These are phyloP conservation scores for Agelas oroides DNA, from an alignment of 37 sponge, comb jelly and placozoan genomes.

Conservation along the genomic window DNA sequence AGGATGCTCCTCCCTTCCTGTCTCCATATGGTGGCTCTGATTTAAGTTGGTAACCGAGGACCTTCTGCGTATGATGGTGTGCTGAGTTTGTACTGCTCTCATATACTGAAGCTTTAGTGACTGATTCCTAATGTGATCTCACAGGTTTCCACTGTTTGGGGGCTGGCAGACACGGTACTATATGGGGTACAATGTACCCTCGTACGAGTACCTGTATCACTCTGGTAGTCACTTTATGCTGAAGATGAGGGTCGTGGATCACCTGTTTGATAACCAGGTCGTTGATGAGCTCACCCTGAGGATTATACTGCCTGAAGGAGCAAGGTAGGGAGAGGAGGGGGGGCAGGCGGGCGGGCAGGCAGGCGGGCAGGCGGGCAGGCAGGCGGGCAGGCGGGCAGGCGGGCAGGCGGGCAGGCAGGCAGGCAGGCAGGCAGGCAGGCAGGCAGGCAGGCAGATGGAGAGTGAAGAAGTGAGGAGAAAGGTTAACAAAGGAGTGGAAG, in stretches of 20 bases:
- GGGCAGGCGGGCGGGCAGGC: not conserved
- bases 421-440: too few species aligned
- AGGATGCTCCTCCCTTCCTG: too few species aligned
- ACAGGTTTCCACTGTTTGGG: constrained; percentile 95
- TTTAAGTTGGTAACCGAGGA: too few species aligned
- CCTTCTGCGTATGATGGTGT: too few species aligned
- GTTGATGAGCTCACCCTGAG: constrained; percentile 65
- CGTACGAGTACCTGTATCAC: constrained; percentile 89
- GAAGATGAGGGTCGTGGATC: constrained; percentile 91
- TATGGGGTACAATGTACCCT: constrained; percentile 95
- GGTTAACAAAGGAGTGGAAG: too few species aligned
- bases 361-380: not conserved
- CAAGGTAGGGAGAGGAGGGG: constrained; percentile 65
- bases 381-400: not conserved
- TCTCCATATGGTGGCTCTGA: too few species aligned
- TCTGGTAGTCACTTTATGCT: constrained; percentile 74
- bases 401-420: too few species aligned
- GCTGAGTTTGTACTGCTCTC: not conserved
- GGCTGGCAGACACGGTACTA: constrained; percentile 97
- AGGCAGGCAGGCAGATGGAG: too few species aligned
- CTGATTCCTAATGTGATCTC: not conserved
- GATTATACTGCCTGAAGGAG: constrained; percentile 93
- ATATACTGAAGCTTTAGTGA: not conserved
- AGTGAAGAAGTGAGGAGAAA: too few species aligned
- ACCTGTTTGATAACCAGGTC: constrained; percentile 89